Evolutionary conservation across 2,113 vertebrate genomes (phyloP).

Genomic region (Tringa solitaria): DNA sequence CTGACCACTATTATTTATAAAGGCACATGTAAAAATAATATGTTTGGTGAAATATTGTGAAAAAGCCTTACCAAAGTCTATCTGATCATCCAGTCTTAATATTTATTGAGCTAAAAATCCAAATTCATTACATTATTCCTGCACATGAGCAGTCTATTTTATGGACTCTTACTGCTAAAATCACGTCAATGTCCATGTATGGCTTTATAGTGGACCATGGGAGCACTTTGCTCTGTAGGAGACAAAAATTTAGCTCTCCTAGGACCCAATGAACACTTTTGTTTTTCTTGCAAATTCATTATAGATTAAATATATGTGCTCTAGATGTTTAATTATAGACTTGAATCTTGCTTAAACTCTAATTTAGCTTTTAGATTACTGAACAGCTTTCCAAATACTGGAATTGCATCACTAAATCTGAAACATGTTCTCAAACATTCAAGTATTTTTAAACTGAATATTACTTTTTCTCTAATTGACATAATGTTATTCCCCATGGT

Average conservation of each 20-base stretch:
- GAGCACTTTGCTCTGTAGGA: background rate
- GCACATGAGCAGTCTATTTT: background rate
- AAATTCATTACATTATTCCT: background rate
- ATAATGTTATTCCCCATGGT: background rate
- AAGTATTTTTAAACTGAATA: background rate
- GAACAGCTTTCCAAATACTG: background rate
- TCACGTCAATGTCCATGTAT: fast-evolving
- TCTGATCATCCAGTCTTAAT: background rate
- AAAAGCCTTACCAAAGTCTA: background rate
- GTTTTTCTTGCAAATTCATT: background rate
- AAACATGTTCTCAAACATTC: background rate
- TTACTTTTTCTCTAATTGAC: background rate
- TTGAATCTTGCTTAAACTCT: background rate
- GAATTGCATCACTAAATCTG: background rate
- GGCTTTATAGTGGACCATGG: background rate
- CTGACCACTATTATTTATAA: background rate
- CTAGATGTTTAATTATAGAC: background rate
- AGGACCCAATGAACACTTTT: background rate
- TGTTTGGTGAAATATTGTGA: background rate
- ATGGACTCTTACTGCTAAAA: background rate
- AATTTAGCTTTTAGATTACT: background rate
- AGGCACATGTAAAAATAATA: background rate
- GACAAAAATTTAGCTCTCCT: background rate
- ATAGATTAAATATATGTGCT: background rate
- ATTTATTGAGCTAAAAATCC: background rate